These are phyloP conservation scores for Perizoma flavofasciatum DNA, from an alignment of 2,888 invertebrate species.

Conservation along the genomic window DNA sequence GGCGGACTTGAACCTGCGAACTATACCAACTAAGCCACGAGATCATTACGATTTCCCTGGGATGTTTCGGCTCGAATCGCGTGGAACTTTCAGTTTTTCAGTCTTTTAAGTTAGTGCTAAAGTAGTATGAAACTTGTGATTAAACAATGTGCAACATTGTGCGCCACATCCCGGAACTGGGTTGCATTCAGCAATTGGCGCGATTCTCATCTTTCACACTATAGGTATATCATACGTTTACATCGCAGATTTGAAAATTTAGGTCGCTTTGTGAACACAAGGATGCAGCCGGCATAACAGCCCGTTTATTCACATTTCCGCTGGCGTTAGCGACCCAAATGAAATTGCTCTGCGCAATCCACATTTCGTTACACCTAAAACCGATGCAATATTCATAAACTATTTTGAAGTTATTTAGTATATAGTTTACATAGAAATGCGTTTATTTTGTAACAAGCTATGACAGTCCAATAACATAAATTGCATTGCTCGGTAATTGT, in stretches of 20 bases:
- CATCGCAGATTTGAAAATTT: constrained; percentile 53
- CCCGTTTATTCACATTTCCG: constrained; percentile 56
- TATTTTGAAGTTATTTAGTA: constrained; percentile 8
- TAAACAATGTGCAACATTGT: constrained; percentile 34
- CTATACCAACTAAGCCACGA: too few species aligned
- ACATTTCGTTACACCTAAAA: constrained; percentile 37
- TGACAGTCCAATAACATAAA: constrained; percentile 24
- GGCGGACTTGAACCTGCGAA: too few species aligned
- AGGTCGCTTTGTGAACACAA: constrained; percentile 56
- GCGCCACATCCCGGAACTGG: constrained; percentile 59
- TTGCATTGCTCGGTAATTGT: constrained; percentile 14
- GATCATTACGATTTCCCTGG: too few species aligned
- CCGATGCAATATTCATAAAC: constrained; percentile 33
- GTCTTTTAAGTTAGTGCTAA: too few species aligned
- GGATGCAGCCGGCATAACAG: constrained; percentile 45
- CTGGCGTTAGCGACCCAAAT: constrained; percentile 40
- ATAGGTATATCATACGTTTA: constrained; percentile 40
- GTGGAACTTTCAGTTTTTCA: too few species aligned
- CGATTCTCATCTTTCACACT: constrained; percentile 64
- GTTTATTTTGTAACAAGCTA: background rate
- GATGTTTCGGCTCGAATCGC: too few species aligned
- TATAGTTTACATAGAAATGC: background rate
- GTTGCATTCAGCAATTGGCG: constrained; percentile 57
- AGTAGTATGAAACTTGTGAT: too few species aligned
- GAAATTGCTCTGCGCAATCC: constrained; percentile 38